phyloP scores from a whole-genome alignment of 2,888 invertebrate species.

The Drosophila buzzatii region DNA sequence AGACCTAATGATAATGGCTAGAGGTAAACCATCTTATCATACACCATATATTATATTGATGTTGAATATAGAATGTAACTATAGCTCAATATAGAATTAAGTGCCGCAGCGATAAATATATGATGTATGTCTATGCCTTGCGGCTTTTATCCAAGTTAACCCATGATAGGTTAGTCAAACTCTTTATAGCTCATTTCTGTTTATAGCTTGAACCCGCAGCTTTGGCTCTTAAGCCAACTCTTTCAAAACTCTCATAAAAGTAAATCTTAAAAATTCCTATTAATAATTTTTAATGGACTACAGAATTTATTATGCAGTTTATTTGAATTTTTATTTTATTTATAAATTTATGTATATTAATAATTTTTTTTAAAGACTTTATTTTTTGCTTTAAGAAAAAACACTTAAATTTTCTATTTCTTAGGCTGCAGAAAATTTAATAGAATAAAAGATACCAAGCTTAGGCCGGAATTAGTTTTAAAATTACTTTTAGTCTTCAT shows the following conservation, averaged over 20 bases:
- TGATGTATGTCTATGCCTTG: neutral
- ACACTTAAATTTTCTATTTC: no score
- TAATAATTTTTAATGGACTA: neutral
- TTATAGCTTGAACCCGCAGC: neutral
- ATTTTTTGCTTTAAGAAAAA: no score
- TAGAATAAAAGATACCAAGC: no score
- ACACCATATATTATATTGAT: neutral
- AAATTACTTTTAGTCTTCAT: no score
- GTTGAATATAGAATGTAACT: neutral
- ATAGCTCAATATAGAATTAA: neutral
- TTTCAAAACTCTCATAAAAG: neutral
- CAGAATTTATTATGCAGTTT: neutral
- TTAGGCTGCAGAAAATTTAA: no score
- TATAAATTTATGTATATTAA: neutral
- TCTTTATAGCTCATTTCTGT: neutral
- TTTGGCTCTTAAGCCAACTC: neutral
- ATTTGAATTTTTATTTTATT: neutral
- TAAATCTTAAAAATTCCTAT: conserved; percentile 1
- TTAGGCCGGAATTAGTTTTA: neutral
- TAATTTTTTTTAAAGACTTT: neutral
- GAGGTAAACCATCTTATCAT: neutral
- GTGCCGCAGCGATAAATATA: neutral
- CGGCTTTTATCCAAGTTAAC: neutral
- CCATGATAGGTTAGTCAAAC: neutral
- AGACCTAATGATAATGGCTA: neutral